Conservation (phyloP, 2,888 invertebrate species). For the Strigamia crassipes region DNA sequence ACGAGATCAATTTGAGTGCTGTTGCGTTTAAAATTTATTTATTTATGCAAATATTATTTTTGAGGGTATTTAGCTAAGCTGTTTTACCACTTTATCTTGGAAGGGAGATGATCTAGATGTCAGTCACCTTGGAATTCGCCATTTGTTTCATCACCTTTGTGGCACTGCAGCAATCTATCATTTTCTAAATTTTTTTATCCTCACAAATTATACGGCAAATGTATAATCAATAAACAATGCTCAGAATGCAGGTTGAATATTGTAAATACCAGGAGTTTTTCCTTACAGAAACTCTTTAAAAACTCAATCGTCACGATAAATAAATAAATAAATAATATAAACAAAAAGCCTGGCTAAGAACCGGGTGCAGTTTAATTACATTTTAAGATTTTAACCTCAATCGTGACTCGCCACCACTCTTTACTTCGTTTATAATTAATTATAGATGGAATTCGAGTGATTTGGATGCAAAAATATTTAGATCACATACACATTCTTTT, state of each 20-base stretch:
- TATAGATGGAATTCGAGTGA: not conserved
- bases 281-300: not conserved
- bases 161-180: constrained; percentile 4
- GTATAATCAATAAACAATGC: constrained; percentile 22
- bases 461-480: constrained; percentile 3
- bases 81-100: constrained; percentile 18
- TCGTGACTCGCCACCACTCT: not conserved
- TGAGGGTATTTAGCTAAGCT: not conserved
- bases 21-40: constrained; percentile 19
- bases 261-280: not conserved
- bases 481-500: not conserved
- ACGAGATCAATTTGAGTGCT: not conserved
- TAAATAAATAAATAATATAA: not conserved
- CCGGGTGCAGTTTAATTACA: not conserved
- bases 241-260: not conserved
- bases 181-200: not conserved
- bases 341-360: constrained; percentile 1
- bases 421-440: not conserved
- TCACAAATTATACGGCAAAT: not conserved
- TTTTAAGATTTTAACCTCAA: constrained; percentile 5
- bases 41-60: constrained; percentile 27
- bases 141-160: not conserved
- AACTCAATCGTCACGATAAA: not conserved
- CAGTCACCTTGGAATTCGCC: constrained; percentile 14
- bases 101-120: constrained; percentile 3